Base-by-base conservation (phyloP, 2,888 invertebrate species). In the Cheilosia vernalis region DNA sequence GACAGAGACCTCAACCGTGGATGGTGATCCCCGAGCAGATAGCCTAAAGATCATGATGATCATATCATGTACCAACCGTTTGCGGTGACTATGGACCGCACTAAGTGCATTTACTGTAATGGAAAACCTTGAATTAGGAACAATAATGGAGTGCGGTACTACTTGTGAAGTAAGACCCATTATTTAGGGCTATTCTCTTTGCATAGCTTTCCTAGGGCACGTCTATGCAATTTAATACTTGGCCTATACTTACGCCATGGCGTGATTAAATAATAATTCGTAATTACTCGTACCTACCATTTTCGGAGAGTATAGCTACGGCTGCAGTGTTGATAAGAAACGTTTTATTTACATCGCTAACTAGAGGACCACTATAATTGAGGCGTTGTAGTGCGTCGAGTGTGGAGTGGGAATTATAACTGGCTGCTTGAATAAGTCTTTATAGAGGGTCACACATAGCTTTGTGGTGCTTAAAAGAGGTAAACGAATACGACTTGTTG, bases 21-120 rank as follows among this genome's bases (percentile, higher is more conserved):
- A 47, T 66, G 74, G 74, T 74, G 80, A 84, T 84, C 74, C 64
- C 30, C 9, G 64, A 72, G 79, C 70, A 72, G 79, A 84, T 76
- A 84, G 69, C 84, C 84, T 73, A 69, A 58, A 80, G 84, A 84
- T 84, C 80, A 84, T 84, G 79, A 74, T 80, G 80, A 84, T 79
- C 79, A 84, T 74, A 84, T 80, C 79, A 49, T 84, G 74, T 74
- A 84, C 80, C 69, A 74, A 74, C 66, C 74, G 74, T 53, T 69
- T 42, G 42, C 69, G 17, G 2, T 58, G 64, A 49, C 63, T 64
- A 53, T 37, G n/a, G 63, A 69, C 53, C 63, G 44, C 40, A 64
- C 78, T 77, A 66, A 82, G 67, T 79, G 83, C 79, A 84, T 84
- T 74, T 64, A 79, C 79, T 79, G 74, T 84, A 84, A 84, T 84